phyloP scores from a whole-genome alignment of 2,113 vertebrate species.

The Scolopax mira region DNA sequence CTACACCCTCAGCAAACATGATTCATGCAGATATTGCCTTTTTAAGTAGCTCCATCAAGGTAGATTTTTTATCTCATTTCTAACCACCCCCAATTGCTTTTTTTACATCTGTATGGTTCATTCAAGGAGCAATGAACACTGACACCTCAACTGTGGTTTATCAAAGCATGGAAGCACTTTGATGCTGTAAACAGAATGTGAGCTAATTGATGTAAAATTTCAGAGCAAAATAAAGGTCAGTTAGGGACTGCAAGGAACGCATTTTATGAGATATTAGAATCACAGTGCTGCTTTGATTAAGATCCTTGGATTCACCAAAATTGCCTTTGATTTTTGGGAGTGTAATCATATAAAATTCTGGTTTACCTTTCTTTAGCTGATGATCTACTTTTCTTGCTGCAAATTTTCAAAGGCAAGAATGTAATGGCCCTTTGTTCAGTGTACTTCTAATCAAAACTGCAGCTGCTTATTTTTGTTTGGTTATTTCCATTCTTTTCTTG shows the following conservation, averaged over 20 bases:
- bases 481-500: background rate
- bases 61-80: background rate
- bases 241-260: background rate
- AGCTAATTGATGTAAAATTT: constrained; percentile 35
- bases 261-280: background rate
- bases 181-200: background rate
- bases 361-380: background rate
- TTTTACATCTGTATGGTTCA: background rate
- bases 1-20: background rate
- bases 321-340: background rate
- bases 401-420: background rate
- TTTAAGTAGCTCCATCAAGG: background rate
- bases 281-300: constrained; percentile 18
- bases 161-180: background rate
- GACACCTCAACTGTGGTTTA: background rate
- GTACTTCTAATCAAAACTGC: background rate
- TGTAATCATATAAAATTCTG: background rate
- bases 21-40: background rate
- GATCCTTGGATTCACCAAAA: background rate
- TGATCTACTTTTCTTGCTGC: background rate
- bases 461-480: background rate
- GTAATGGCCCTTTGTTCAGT: background rate
- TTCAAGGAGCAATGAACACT: background rate
- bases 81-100: background rate
- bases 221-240: background rate